Base-by-base conservation (phyloP, 1,140 invertebrate species). In the Holotrichia oblita region DNA sequence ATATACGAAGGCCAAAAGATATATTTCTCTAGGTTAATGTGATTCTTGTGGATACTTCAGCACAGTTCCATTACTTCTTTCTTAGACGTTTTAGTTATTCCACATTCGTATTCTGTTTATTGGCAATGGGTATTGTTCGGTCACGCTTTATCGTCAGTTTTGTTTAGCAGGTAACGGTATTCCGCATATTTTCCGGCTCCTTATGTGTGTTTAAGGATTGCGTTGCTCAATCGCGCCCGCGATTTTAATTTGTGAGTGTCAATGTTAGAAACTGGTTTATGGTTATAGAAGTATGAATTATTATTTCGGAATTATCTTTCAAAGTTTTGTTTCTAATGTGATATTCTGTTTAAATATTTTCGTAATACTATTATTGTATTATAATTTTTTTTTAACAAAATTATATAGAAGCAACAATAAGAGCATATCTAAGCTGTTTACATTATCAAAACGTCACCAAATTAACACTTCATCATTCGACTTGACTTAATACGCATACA, bases 101-200 rank as follows among this genome's bases (percentile, higher is more conserved):
- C 2, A 27, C 12, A 6, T 14, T 55, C 48, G 48, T 55, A 34
- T 34, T 48, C 7, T 17, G 10, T 48, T 48, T 48, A 48, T 48
- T 48, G 1, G 44, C 44, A 48, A 48, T 48, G n/a, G 7, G 44
- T 48, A 69, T 69, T 69, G 61, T 34, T 27, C 61, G 61, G 61
- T 69, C 61, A 69, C 20, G 61, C 22, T 69, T 24, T 69, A 24
- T 6, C 22, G 20, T 27, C 10, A 27, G 61, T 69, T 69, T 69
- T 69, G 61, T 69, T 69, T 69, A 69, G 22, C 61, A 69, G 22
- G 17, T 69, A 69, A 34, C 61, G 61, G 61, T 69, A 69, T 69
- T 7, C 27, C 1, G 24, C 61, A 69, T 69, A 69, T 27, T 34
- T 69, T 27, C 27, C 61, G 8, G 61, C 20, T 10, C 61, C 27